Conservation (phyloP, 2,113 vertebrate species). For the Archocentrus centrarchus region DNA sequence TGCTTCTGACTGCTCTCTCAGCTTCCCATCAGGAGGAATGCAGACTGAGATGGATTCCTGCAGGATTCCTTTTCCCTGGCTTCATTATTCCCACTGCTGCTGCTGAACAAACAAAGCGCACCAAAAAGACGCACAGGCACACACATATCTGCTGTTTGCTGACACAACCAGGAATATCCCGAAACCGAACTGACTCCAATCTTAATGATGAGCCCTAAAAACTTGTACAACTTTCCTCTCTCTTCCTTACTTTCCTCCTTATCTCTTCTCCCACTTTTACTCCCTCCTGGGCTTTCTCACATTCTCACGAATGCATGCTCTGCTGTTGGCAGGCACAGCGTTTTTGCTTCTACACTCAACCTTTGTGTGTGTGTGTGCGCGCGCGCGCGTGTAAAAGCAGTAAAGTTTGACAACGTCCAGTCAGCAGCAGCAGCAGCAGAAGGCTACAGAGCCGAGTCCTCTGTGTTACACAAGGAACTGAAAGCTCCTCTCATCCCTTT, state of each 20-base stretch:
- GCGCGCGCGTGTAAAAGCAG: conserved; percentile 44
- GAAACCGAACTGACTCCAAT: background rate
- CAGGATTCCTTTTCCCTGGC: conserved; percentile 62
- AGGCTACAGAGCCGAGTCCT: conserved; percentile 35
- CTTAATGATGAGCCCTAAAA: conserved; percentile 21
- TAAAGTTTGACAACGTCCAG: conserved; percentile 61
- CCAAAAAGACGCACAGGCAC: conserved; percentile 4
- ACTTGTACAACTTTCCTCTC: background rate
- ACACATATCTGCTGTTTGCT: conserved; percentile 21
- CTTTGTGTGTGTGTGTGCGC: conserved; percentile 33
- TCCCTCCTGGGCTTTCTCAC: background rate
- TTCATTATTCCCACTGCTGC: conserved; percentile 62
- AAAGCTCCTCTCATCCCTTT: conserved; percentile 50
- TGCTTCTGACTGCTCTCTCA: conserved; percentile 56
- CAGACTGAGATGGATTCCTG: conserved; percentile 69
- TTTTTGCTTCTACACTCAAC: conserved; percentile 54
- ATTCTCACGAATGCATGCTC: conserved; percentile 8
- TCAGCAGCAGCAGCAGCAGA: conserved; percentile 43
- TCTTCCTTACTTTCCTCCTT: conserved; percentile 18
- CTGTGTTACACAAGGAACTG: conserved; percentile 50
- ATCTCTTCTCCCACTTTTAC: conserved; percentile 6
- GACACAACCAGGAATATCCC: conserved; percentile 19
- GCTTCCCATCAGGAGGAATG: conserved; percentile 66
- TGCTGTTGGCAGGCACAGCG: conserved; percentile 35
- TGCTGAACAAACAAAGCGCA: conserved; percentile 26